Evolutionary conservation across 2,113 vertebrate genomes (phyloP).

Genomic region (Asarcornis scutulata): DNA sequence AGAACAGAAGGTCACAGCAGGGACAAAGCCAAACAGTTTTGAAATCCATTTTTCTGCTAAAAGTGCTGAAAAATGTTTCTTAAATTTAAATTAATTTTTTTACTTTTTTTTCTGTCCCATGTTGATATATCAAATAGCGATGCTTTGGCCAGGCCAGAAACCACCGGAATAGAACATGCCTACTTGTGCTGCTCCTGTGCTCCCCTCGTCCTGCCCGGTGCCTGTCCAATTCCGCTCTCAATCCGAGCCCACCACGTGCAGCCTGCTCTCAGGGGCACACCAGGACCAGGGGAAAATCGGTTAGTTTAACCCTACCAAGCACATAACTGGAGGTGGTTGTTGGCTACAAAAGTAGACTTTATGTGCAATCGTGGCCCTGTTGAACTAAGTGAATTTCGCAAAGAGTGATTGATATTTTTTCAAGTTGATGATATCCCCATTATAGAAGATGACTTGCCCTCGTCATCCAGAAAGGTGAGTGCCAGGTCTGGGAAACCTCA

Average conservation of each 20-base stretch:
- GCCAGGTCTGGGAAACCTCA: neutral
- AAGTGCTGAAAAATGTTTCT: neutral
- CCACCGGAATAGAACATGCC: no score
- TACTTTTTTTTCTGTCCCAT: neutral
- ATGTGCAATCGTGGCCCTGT: neutral
- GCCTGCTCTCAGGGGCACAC: neutral
- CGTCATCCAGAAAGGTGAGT: neutral
- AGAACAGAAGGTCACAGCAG: fast-evolving
- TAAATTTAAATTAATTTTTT: neutral
- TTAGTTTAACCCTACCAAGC: neutral
- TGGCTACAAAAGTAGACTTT: neutral
- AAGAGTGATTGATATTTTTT: fast-evolving
- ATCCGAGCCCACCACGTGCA: neutral
- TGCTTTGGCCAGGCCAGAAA: neutral
- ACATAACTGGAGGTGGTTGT: neutral
- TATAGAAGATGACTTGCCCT: neutral
- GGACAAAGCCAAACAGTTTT: no score
- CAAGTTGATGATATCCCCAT: fast-evolving
- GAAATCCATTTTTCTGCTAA: neutral
- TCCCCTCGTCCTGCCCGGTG: fast-evolving
- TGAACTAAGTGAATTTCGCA: neutral
- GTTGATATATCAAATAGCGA: fast-evolving
- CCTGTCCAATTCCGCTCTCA: fast-evolving
- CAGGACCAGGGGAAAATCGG: neutral
- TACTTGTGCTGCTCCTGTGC: fast-evolving